phyloP scores from a whole-genome alignment of 2,888 invertebrate genomes.

The Andrena fulva region DNA sequence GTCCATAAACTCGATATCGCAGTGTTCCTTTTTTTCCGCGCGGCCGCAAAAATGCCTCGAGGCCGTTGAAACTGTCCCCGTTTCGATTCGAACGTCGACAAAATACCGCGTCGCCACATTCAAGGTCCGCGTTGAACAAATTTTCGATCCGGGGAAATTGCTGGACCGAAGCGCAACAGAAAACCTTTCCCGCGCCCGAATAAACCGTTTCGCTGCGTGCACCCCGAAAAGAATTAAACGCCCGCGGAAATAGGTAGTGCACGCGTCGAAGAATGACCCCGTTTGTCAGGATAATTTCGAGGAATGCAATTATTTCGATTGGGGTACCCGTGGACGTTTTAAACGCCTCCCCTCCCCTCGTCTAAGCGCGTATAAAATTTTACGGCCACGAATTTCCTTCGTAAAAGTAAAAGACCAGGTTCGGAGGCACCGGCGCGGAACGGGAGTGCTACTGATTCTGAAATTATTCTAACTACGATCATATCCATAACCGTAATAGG shows the following conservation, averaged over 20 bases:
- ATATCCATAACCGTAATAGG: slow-evolving; percentile 22
- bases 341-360: background rate
- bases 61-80: background rate
- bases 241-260: background rate
- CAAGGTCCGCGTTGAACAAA: slow-evolving; percentile 31
- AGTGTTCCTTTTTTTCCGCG: slow-evolving; percentile 5
- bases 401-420: background rate
- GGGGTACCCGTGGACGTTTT: background rate
- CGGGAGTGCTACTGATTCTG: slow-evolving; percentile 21
- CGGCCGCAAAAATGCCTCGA: slow-evolving; percentile 17
- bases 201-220: slow-evolving; percentile 12
- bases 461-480: slow-evolving; percentile 29
- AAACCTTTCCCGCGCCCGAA: slow-evolving; percentile 21
- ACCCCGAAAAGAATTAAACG: slow-evolving; percentile 3
- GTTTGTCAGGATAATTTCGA: no score
- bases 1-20: slow-evolving; percentile 5
- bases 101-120: slow-evolving; percentile 20
- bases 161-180: slow-evolving; percentile 14
- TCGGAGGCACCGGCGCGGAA: background rate
- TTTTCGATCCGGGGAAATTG: slow-evolving; percentile 26
- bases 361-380: slow-evolving; percentile 15
- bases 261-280: background rate
- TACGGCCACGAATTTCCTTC: background rate
- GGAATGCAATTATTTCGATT: background rate
- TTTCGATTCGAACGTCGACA: slow-evolving; percentile 17